phyloP scores from a whole-genome alignment of 2,797 vertebrate genomes.

The Taenioides sp. region DNA sequence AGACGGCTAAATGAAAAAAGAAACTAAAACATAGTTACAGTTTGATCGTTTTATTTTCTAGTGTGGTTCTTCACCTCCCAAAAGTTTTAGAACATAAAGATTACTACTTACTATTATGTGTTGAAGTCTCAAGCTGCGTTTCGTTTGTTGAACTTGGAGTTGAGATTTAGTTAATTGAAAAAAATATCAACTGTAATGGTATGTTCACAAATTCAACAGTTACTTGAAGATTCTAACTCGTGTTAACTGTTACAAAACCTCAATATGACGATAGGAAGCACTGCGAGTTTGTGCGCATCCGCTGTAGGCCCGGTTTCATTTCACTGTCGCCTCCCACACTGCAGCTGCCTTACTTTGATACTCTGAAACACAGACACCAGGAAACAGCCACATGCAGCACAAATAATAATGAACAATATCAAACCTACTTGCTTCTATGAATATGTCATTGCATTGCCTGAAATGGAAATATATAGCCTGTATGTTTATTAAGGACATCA shows the following conservation, averaged over 20 bases:
- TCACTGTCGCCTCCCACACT: conserved; percentile 47
- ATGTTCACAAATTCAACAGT: background rate
- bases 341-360: conserved; percentile 39
- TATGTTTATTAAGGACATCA: too few relatives aligned
- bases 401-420: background rate
- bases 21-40: background rate
- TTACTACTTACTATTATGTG: conserved; percentile 40
- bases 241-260: background rate
- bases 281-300: conserved; percentile 47
- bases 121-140: conserved; percentile 41
- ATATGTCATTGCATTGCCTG: too few relatives aligned
- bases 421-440: too few relatives aligned
- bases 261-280: conserved; percentile 15
- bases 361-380: background rate
- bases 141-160: conserved; percentile 16
- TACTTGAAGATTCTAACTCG: background rate
- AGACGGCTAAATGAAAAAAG: background rate
- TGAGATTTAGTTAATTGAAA: background rate
- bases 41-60: background rate
- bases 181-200: background rate
- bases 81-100: conserved; percentile 23
- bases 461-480: too few relatives aligned
- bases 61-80: background rate
- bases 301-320: conserved; percentile 48
- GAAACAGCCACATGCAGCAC: background rate